These are phyloP conservation scores for Fistularia tabacaria DNA, from an alignment of 2,797 vertebrate genomes.

Conservation along the genomic window DNA sequence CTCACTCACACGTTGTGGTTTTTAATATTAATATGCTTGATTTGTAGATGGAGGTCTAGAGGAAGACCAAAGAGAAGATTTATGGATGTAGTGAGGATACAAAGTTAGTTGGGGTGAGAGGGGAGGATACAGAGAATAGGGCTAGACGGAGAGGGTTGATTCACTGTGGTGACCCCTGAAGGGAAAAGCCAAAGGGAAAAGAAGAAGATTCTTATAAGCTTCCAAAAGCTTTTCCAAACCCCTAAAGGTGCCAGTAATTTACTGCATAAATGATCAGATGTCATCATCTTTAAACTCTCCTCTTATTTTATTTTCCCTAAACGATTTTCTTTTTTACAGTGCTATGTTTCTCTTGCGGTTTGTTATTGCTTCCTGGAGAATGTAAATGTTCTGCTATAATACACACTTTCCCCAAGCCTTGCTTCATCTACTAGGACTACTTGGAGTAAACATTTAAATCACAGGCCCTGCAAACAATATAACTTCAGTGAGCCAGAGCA, in stretches of 20 bases:
- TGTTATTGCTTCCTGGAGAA: conserved; percentile 14
- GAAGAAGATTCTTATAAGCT: conserved; percentile 9
- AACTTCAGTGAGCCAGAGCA: conserved; percentile 22
- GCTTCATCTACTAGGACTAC: conserved; percentile 16
- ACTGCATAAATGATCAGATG: conserved; percentile 8
- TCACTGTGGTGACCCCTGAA: no score
- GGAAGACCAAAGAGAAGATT: no score
- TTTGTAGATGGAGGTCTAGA: no score
- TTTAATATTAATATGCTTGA: no score
- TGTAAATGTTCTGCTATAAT: neutral
- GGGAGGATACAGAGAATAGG: no score
- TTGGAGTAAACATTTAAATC: conserved; percentile 24
- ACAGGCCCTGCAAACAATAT: conserved; percentile 8
- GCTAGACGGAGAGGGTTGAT: no score
- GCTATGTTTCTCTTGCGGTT: conserved; percentile 3
- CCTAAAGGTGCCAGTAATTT: conserved; percentile 10
- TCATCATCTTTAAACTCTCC: conserved; percentile 6
- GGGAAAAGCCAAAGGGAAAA: no score
- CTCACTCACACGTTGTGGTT: neutral
- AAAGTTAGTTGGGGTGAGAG: no score
- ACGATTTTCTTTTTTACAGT: neutral
- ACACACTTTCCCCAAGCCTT: conserved; percentile 2
- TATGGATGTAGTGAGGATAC: no score
- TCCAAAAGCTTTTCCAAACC: conserved; percentile 11
- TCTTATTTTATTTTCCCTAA: conserved; percentile 1